Conservation (phyloP, 2,797 vertebrate genomes). For the Crenichthys baileyi region DNA sequence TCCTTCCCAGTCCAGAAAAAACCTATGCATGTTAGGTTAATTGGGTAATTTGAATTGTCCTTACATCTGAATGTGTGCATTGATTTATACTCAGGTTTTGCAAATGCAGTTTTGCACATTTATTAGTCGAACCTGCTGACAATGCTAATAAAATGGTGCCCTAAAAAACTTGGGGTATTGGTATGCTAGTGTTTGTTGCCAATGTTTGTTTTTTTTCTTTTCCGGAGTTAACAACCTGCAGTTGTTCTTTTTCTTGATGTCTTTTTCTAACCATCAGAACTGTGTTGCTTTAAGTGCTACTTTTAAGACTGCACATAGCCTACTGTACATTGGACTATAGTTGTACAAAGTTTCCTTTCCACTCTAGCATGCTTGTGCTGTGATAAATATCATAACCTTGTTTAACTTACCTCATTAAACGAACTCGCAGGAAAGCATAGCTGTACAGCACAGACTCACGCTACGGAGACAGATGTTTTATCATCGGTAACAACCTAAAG, state of each 20-base stretch:
- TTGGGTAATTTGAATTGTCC: no score
- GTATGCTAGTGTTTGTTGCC: no score
- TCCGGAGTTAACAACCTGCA: background rate
- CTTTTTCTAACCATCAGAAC: constrained; percentile 1
- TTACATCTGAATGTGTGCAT: no score
- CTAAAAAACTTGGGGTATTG: no score
- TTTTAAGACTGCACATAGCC: constrained; percentile 18
- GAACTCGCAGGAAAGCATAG: constrained; percentile 17
- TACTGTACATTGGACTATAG: constrained; percentile 4
- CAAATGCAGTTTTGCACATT: no score
- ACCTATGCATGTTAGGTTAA: no score
- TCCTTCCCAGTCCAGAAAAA: no score
- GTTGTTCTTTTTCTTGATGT: background rate
- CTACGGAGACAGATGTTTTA: constrained; percentile 32
- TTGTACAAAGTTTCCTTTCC: constrained; percentile 18
- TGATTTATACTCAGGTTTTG: no score
- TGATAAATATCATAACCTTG: constrained; percentile 47
- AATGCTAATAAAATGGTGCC: no score
- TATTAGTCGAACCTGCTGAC: no score
- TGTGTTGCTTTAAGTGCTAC: constrained; percentile 7
- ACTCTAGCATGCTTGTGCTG: constrained; percentile 14
- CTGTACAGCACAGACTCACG: constrained; percentile 22
- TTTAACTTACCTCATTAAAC: constrained; percentile 48
- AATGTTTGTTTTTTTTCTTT: no score
- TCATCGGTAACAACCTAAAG: constrained; percentile 27